Base-by-base conservation (phyloP, 2,113 vertebrate species). In the Numenius arquata region DNA sequence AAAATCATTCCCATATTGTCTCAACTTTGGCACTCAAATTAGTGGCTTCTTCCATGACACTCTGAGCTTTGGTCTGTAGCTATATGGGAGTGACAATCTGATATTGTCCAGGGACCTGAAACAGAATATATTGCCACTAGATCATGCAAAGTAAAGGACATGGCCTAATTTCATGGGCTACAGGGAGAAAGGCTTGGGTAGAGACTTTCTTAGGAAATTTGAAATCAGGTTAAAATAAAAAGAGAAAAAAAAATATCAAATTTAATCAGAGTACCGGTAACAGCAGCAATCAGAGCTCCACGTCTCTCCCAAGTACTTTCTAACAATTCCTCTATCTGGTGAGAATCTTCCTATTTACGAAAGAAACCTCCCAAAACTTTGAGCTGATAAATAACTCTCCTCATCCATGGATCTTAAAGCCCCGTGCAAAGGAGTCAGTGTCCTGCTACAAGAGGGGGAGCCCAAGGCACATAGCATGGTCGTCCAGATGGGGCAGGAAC, bases 291-390 rank as follows among this genome's bases (percentile, higher is more conserved):
- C 11, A 63, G n/a, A 80, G 4, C 2, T 74, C 11, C 19, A 43
- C 1, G 1, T 59, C 8, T 27, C 12, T 53, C 34, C 30, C 14
- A 66, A 15, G 5, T 34, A 12, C 10, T 84, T 78, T 59, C 25
- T 59, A 50, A 26, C 45, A 86, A 58, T 40, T 40, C 4, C 40
- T 48, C 7, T 53, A 2, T 40, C 38, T 40, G 15, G 3, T 58
- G 11, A 59, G 32, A 87, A 59, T 61, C n/a, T 91, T 89, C 17
- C 13, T 80, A 6, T 85, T 85, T 72, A 36, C 7, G 12, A 72
- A 65, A 68, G 2, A 77, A 90, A 6, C 2, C 2, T 5, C 7
- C 0, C 2, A 91, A 63, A 4, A 3, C 14, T 84, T 50, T 53
- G 12, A 32, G 27, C 6, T 79, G 21, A 73, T 53, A 53, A 73